Evolutionary conservation across 2,888 invertebrate species (phyloP).

Genomic region (Geophilus truncorum): DNA sequence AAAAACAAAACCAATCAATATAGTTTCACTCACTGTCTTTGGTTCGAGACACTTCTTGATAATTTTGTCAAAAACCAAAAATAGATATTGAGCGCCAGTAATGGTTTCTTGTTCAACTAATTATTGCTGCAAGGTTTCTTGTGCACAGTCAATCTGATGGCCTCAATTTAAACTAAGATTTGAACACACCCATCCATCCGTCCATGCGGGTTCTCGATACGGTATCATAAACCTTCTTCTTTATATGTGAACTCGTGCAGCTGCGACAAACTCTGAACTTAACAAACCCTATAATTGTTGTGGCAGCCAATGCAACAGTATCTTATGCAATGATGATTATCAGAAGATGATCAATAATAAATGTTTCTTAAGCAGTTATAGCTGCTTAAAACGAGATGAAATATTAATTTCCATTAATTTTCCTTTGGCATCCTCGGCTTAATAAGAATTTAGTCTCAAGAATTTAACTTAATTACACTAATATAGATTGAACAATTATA

Average conservation of each 20-base stretch:
- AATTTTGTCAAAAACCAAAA: too few species aligned
- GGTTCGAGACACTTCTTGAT: background rate
- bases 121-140: background rate
- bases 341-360: background rate
- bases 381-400: too few species aligned
- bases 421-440: too few species aligned
- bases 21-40: too few species aligned
- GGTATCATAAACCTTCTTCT: background rate
- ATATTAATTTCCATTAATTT: too few species aligned
- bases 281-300: background rate
- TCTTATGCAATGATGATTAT: background rate
- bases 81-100: too few species aligned
- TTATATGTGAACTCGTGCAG: background rate
- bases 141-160: background rate
- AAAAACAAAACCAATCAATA: background rate
- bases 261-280: background rate
- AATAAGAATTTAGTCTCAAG: too few species aligned
- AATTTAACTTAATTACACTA: too few species aligned
- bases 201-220: background rate
- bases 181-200: background rate
- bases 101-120: background rate
- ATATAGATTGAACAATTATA: too few species aligned
- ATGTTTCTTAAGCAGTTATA: background rate
- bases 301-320: background rate
- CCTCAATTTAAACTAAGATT: background rate